These are phyloP conservation scores for Mesoligia furuncula DNA, from an alignment of 2,888 invertebrate genomes.

Conservation along the genomic window DNA sequence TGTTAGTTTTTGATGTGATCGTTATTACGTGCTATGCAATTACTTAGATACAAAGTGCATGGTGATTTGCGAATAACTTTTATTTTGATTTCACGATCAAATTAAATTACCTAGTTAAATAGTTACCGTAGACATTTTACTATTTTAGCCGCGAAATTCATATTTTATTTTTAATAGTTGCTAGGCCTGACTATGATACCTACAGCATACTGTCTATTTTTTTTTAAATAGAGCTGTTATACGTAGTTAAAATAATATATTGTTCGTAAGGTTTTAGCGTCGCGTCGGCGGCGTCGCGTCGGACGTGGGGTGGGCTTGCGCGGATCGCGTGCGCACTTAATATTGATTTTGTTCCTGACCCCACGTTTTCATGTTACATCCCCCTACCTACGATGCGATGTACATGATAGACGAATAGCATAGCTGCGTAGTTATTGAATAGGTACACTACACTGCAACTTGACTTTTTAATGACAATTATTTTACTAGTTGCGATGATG, in stretches of 20 bases:
- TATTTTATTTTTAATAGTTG: not conserved
- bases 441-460: slow-evolving; percentile 28
- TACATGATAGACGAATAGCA: slow-evolving; percentile 44
- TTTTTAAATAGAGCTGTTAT: slow-evolving; percentile 15
- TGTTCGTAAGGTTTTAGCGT: slow-evolving; percentile 21
- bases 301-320: slow-evolving; percentile 68
- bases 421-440: slow-evolving; percentile 30
- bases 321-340: slow-evolving; percentile 85
- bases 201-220: slow-evolving; percentile 3
- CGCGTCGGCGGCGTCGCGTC: slow-evolving; percentile 13
- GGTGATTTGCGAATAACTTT: not conserved
- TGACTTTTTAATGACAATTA: slow-evolving; percentile 11
- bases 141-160: slow-evolving; percentile 3
- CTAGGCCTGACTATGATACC: not conserved
- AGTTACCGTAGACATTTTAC: not conserved
- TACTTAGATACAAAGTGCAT: not conserved
- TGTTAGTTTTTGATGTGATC: not conserved
- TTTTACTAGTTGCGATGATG: not conserved
- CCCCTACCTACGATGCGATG: slow-evolving; percentile 64
- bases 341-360: slow-evolving; percentile 81
- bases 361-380: slow-evolving; percentile 69
- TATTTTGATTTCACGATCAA: not conserved
- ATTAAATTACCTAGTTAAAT: not conserved
- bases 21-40: not conserved
- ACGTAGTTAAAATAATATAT: slow-evolving; percentile 20